Conservation (phyloP, 2,113 vertebrate genomes). For the Dicentrarchus labrax region DNA sequence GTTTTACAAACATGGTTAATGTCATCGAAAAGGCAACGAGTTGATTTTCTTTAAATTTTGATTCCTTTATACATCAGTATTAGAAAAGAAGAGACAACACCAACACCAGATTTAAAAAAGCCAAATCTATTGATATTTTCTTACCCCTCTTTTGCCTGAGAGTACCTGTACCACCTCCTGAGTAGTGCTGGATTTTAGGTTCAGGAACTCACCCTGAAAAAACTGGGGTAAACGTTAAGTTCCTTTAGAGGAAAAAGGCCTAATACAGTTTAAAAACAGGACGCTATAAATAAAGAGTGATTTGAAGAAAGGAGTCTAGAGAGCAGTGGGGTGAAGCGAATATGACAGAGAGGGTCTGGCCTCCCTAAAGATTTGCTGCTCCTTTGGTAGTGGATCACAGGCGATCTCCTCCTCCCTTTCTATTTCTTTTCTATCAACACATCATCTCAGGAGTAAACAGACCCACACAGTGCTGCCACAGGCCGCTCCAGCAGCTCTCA, state of each 20-base stretch:
- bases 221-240: not conserved
- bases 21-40: too few relatives aligned
- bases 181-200: too few relatives aligned
- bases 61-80: too few relatives aligned
- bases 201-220: not conserved
- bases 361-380: constrained; percentile 13
- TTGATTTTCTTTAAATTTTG: too few relatives aligned
- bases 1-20: too few relatives aligned
- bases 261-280: not conserved
- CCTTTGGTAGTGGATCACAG: constrained; percentile 30
- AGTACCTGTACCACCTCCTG: not conserved
- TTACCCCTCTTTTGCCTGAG: too few relatives aligned
- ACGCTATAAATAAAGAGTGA: constrained; percentile 29
- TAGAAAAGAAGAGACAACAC: too few relatives aligned
- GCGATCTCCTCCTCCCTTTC: not conserved
- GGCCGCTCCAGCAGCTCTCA: not conserved
- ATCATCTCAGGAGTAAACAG: constrained; percentile 35
- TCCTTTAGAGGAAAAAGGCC: not conserved
- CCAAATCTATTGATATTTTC: too few relatives aligned
- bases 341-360: constrained; percentile 17
- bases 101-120: too few relatives aligned
- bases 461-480: constrained; percentile 1
- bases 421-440: constrained; percentile 32
- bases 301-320: constrained; percentile 15
- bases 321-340: constrained; percentile 4